A percentile compares a stretch with the other conserved stretches of the same genome.
phyloP scores from a whole-genome alignment of 2,113 vertebrate genomes.

The Nerophis ophidion region DNA sequence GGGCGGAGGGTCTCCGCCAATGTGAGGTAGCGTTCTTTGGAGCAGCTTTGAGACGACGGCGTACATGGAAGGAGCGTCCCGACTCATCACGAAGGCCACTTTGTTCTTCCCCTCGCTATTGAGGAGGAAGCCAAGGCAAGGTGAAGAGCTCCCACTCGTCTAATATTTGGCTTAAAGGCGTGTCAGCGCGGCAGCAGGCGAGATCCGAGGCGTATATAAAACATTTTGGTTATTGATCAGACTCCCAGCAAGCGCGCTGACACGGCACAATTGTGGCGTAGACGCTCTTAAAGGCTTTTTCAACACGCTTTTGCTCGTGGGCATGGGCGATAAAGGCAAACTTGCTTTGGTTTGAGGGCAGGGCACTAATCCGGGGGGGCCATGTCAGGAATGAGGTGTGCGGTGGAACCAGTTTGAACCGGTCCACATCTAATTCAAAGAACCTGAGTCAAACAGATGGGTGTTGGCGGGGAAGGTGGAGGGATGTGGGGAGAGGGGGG shows the following conservation, averaged over 20 bases:
- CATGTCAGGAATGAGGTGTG: not conserved
- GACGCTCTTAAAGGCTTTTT: conserved; percentile 44
- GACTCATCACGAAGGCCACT: conserved; percentile 49
- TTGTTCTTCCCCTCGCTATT: conserved; percentile 45
- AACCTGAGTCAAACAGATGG: not conserved
- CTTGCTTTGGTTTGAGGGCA: conserved; percentile 53
- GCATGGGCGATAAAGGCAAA: conserved; percentile 47
- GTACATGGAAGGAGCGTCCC: conserved; percentile 39
- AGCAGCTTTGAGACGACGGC: conserved; percentile 43
- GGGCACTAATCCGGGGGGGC: too few relatives aligned
- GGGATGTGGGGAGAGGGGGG: not conserved
- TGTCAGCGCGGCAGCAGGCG: conserved; percentile 34
- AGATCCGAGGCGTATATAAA: conserved; percentile 26
- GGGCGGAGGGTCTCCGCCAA: conserved; percentile 46
- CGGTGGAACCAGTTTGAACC: too few relatives aligned
- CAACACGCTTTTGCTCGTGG: conserved; percentile 16
- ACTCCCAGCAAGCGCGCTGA: conserved; percentile 16
- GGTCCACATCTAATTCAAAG: too few relatives aligned
- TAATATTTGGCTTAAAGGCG: conserved; percentile 35
- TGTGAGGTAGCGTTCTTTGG: conserved; percentile 74
- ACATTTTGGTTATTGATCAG: conserved; percentile 66
- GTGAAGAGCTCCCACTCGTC: conserved; percentile 6
- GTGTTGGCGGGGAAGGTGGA: not conserved
- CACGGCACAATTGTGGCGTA: conserved; percentile 2
- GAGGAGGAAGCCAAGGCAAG: conserved; percentile 44